Base-by-base conservation (phyloP, 2,888 invertebrate genomes). In the Zaprionus obscuricornis region DNA sequence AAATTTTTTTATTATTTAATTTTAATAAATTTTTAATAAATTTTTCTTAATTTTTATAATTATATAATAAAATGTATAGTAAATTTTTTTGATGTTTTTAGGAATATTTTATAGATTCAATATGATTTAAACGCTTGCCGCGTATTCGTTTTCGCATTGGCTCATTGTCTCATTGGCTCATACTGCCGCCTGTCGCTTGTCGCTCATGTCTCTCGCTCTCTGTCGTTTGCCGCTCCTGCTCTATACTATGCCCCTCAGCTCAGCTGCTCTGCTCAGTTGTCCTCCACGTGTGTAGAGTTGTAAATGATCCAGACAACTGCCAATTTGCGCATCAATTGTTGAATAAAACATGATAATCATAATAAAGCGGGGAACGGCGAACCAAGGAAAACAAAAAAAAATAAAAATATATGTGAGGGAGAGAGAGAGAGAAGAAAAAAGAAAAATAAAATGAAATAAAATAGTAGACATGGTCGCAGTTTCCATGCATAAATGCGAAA, bases 321-420 rank as follows among this genome's bases (percentile, higher is more conserved):
- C 85, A 82, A 82, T 82, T 82, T 82, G 85, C 79, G 81, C 85
- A 76, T 82, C 81, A 82, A 82, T 85, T 82, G 85, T 83, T 82
- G 81, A 83, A 82, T 85, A 85, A 85, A 85, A 83, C 85, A 81
- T 81, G 85, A 85, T 83, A 81, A 85, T 81, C 85, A 78, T 84
- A 78, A 84, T 79, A 77, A 77, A 83, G 75, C 62, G 39, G 34
- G 24, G 6, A 2, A 13, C 11, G 20, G 13, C 2, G 7, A 40
- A 43, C 18, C 26, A 50, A 66, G 58, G 58, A 66, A 51, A 56
- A 47, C 11, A 10, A 33, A 45, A 18, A 45, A 26, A 43, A 36
- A 40, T 26, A 24, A 10, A 26, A n/a, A 40, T 24, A 39, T 10
- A 22, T 13, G 24, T 14, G n/a, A 34, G 10, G 26, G 7, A 26